Evolutionary conservation across 2,797 vertebrate species (phyloP), one percentile per base, ranked within the genome.

Genomic region (Sorex maritimensis): DNA sequence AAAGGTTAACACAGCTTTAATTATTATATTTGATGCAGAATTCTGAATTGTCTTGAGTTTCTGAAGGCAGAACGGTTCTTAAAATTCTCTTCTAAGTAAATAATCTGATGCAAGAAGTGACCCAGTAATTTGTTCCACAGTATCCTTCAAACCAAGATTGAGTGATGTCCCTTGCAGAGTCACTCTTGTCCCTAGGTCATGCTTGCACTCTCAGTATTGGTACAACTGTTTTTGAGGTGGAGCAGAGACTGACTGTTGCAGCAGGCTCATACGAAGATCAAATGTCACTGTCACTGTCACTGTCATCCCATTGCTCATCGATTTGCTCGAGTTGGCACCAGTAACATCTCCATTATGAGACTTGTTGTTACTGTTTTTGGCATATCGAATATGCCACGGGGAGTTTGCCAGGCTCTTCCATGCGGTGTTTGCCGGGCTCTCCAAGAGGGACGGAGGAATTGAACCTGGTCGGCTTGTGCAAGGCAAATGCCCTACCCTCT

Each of bases 11-110:
- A 79, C 61, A 91, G 81, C 67, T 30, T 3, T 67, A 87, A 89
- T 89, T 91, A 68, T 63, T 86, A 52, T 69, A 94, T 91, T 81
- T 14, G 72, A 34, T 61, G 19, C 49, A 94, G 67, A 19, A 41
- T 81, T 75, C 79, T 46, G 13, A 91, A 94, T 30, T 52, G 81
- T 61, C 2, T 19, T 85, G 69, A 75, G 49, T 86, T 75, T 58
- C 17, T 87, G 69, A 88, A 94, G 78, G 69, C 91, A 74, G 88
- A 92, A 79, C 49, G 71, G 63, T 82, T 88, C 8, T 41, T 67
- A n/a, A 7, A 82, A 90, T 86, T 90, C 81, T 58, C n/a, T 84
- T 63, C 46, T 34, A 80, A 79, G 72, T 71, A 28, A 94, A 77
- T 85, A 93, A 77, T 75, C 41, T 30, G 7, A 68, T 52, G 90